These are phyloP conservation scores for Sarotherodon lohbergeri DNA, from an alignment of 2,113 vertebrate species.

Conservation along the genomic window DNA sequence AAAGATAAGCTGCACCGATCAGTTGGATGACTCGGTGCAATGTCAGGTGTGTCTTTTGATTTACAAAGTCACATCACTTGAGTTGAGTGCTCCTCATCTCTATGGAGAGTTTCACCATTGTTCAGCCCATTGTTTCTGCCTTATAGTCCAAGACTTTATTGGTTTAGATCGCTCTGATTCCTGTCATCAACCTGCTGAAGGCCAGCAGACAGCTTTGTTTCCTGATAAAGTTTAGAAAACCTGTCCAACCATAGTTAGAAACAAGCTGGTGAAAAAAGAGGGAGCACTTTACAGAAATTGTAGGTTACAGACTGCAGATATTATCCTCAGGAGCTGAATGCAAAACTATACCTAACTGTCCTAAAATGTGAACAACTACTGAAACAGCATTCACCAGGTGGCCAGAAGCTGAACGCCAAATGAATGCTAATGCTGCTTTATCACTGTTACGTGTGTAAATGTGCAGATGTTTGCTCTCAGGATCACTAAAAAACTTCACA, in stretches of 20 bases:
- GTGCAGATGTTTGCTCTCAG: neutral
- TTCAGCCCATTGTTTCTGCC: neutral
- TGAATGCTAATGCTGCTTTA: neutral
- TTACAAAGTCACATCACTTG: neutral
- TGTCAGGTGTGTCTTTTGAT: neutral
- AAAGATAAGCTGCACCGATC: neutral
- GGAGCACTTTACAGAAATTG: neutral
- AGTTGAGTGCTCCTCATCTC: neutral
- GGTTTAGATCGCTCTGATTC: neutral
- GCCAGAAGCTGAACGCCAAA: neutral
- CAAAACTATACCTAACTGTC: neutral
- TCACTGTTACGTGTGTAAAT: neutral
- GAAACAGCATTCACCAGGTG: neutral
- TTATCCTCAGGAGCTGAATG: neutral
- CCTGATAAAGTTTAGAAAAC: neutral
- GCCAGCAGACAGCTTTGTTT: neutral
- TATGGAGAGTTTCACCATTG: neutral
- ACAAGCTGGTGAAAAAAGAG: neutral
- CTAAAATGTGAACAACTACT: neutral
- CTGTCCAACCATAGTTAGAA: neutral
- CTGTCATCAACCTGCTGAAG: neutral
- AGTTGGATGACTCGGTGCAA: neutral
- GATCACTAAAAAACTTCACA: neutral
- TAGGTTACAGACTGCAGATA: neutral
- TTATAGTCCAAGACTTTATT: neutral